phyloP scores from a whole-genome alignment of 2,888 invertebrate species.

The Phortica okadai region DNA sequence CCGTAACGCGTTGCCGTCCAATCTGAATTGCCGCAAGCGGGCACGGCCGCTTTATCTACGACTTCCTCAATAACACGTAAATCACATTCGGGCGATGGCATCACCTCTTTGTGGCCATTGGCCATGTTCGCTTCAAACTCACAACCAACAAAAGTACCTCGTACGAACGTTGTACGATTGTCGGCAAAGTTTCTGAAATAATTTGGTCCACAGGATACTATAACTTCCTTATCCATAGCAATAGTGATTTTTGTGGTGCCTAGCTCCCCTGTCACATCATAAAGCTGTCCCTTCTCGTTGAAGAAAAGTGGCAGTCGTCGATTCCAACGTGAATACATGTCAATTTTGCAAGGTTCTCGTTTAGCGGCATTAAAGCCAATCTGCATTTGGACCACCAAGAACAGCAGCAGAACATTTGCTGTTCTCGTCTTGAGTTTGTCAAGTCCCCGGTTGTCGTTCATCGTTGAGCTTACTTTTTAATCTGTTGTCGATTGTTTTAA shows the following conservation, averaged over 20 bases:
- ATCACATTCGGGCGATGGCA: slow-evolving; percentile 52
- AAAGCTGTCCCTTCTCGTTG: too few relatives aligned
- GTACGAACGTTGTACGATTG: slow-evolving; percentile 42
- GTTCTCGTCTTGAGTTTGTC: too few relatives aligned
- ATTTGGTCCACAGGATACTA: slow-evolving; percentile 57
- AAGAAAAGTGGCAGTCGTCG: too few relatives aligned
- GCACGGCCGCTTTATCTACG: slow-evolving; percentile 42
- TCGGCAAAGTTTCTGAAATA: slow-evolving; percentile 47
- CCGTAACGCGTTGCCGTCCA: slow-evolving; percentile 58
- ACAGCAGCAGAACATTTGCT: too few relatives aligned
- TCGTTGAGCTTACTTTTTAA: too few relatives aligned
- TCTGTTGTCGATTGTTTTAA: too few relatives aligned
- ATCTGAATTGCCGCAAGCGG: slow-evolving; percentile 53
- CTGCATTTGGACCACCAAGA: too few relatives aligned
- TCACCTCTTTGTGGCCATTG: neutral
- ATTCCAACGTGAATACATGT: too few relatives aligned
- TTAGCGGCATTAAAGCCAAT: too few relatives aligned
- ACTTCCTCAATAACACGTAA: slow-evolving; percentile 63
- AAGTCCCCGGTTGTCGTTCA: too few relatives aligned
- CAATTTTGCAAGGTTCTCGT: neutral
- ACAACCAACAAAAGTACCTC: slow-evolving; percentile 44
- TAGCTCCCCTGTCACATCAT: too few relatives aligned
- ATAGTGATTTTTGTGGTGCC: slow-evolving; percentile 4
- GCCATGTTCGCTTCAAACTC: slow-evolving; percentile 21
- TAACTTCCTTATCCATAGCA: slow-evolving; percentile 41